Conservation (phyloP, 2,888 invertebrate genomes). For the Idaea aversata region DNA sequence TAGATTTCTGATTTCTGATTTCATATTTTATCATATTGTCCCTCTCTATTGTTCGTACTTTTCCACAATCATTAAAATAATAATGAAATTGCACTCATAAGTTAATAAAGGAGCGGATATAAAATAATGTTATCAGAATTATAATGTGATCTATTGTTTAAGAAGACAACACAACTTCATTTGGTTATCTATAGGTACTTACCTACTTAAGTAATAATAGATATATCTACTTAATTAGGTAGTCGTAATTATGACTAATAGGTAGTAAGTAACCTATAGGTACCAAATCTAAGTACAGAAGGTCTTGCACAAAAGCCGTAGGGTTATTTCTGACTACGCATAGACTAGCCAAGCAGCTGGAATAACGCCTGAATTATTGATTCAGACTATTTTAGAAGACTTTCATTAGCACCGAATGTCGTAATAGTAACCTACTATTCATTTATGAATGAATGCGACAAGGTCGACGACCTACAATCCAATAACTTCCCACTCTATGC, state of each 20-base stretch:
- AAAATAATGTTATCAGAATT: conserved; percentile 17
- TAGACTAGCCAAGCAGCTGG: not conserved
- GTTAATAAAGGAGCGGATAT: conserved; percentile 12
- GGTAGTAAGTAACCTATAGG: too few species aligned
- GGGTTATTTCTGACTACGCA: not conserved
- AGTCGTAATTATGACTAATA: too few species aligned
- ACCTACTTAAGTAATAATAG: too few species aligned
- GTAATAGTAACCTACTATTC: conserved; percentile 2
- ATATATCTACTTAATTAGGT: too few species aligned
- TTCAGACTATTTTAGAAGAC: not conserved
- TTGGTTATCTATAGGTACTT: not conserved
- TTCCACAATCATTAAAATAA: conserved; percentile 6
- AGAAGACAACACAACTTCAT: not conserved
- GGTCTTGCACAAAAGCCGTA: not conserved
- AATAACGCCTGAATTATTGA: not conserved
- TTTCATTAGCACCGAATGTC: conserved; percentile 1
- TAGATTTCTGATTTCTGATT: too few species aligned
- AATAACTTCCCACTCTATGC: not conserved
- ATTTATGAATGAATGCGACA: conserved; percentile 11
- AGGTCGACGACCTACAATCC: conserved; percentile 9
- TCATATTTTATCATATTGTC: not conserved
- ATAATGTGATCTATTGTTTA: conserved; percentile 13
- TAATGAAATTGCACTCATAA: conserved; percentile 10
- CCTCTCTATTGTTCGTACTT: conserved; percentile 1
- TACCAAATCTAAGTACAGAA: not conserved